A percentile compares a stretch with the other conserved stretches of the same genome.
phyloP scores from a whole-genome alignment of 2,888 invertebrate genomes.

The Nasonovia ribisnigri region DNA sequence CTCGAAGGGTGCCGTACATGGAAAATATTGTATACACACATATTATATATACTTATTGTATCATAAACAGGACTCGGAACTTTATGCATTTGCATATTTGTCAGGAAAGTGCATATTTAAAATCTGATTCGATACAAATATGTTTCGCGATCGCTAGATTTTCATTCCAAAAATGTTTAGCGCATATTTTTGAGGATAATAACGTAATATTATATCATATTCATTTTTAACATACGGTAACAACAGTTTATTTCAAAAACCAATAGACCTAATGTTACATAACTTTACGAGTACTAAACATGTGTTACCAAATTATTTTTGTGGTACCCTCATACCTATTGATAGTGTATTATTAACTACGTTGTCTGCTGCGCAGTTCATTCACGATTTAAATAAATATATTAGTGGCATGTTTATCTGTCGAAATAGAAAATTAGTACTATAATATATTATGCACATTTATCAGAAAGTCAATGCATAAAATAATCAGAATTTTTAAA shows the following conservation, averaged over 20 bases:
- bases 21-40: background rate
- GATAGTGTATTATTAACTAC: background rate
- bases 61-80: background rate
- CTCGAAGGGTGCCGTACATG: background rate
- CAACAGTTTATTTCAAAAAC: background rate
- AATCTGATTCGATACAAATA: slow-evolving; percentile 14
- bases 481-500: too few species aligned
- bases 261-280: background rate
- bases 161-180: background rate
- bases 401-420: too few species aligned
- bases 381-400: too few species aligned
- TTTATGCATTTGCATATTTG: background rate
- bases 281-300: background rate
- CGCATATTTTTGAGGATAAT: background rate
- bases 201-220: background rate
- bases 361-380: too few species aligned
- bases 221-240: background rate
- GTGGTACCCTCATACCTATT: background rate
- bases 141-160: background rate
- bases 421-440: too few species aligned
- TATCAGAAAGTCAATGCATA: too few species aligned
- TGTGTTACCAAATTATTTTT: background rate
- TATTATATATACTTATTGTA: background rate
- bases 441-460: too few species aligned
- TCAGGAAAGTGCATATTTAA: slow-evolving; percentile 5